These are phyloP conservation scores for Lymantria monacha DNA, from an alignment of 2,888 invertebrate genomes.

Conservation along the genomic window DNA sequence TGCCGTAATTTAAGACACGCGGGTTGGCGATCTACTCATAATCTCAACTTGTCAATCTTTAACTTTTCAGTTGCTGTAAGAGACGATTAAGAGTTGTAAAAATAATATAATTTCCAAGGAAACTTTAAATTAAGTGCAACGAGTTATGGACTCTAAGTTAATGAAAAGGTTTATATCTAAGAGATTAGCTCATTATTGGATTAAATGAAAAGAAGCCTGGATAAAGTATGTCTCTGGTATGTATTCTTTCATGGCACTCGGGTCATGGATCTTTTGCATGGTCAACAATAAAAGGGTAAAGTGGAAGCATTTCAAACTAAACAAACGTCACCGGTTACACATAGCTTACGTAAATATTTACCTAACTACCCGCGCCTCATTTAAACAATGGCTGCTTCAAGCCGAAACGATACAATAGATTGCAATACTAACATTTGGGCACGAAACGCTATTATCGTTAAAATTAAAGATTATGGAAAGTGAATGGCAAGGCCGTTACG, in stretches of 20 bases:
- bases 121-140: too few relatives aligned
- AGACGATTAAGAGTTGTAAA: too few relatives aligned
- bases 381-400: constrained; percentile 16
- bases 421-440: background rate
- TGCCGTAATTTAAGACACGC: too few relatives aligned
- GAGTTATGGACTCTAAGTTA: too few relatives aligned
- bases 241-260: background rate
- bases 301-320: background rate
- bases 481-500: background rate
- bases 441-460: constrained; percentile 5
- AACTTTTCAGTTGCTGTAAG: too few relatives aligned
- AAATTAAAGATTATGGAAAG: constrained; percentile 1
- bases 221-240: background rate
- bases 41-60: too few relatives aligned
- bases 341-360: constrained; percentile 24
- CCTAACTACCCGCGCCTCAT: constrained; percentile 13
- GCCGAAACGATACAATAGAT: constrained; percentile 4
- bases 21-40: too few relatives aligned
- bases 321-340: background rate
- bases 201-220: too few relatives aligned
- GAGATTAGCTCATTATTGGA: too few relatives aligned
- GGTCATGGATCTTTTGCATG: background rate
- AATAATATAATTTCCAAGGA: too few relatives aligned
- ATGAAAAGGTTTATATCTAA: too few relatives aligned
- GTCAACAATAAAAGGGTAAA: background rate